A percentile compares a stretch with the other conserved stretches of the same genome.
These are phyloP conservation scores for Myzus persicae DNA, from an alignment of 1,140 invertebrate species.

Conservation along the genomic window DNA sequence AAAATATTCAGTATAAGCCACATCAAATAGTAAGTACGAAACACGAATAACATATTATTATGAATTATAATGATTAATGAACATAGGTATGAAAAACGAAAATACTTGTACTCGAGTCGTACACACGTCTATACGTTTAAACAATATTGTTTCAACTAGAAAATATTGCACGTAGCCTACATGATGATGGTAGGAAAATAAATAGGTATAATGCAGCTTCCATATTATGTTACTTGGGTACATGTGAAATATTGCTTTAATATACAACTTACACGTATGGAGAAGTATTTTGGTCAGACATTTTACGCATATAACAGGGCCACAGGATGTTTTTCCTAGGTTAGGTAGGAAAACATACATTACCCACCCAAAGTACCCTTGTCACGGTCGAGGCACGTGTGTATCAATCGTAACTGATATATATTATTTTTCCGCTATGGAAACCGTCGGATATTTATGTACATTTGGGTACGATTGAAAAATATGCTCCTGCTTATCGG, in stretches of 20 bases:
- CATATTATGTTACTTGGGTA: background rate
- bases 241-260: background rate
- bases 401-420: constrained; percentile 1
- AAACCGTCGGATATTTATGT: background rate
- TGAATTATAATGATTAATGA: background rate
- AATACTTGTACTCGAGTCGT: background rate
- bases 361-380: background rate
- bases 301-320: background rate
- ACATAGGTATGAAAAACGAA: background rate
- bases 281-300: background rate
- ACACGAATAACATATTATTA: background rate
- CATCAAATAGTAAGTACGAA: no score
- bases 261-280: background rate
- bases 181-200: background rate
- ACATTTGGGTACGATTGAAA: constrained; percentile 3
- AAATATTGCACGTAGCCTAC: background rate
- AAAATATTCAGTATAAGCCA: no score
- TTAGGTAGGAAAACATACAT: background rate
- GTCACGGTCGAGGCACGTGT: background rate
- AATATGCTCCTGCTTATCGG: background rate
- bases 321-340: background rate
- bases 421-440: background rate
- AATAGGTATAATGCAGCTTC: background rate
- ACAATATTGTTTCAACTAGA: background rate
- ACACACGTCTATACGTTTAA: background rate